These are phyloP conservation scores for Nyctibius bracteatus DNA, from an alignment of 2,113 vertebrate species.

Conservation along the genomic window DNA sequence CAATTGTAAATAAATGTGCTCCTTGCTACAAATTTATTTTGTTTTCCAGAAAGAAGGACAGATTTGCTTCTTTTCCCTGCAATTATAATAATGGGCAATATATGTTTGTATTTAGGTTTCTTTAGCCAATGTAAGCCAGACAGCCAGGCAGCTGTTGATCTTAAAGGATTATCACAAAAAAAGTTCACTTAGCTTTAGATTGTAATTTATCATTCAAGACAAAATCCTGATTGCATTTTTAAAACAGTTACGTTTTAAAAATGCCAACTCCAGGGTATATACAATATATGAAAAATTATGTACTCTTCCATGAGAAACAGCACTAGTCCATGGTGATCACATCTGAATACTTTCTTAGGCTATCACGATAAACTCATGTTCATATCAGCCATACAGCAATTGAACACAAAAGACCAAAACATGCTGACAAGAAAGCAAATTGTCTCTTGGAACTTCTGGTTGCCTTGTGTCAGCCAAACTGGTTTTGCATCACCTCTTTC, in stretches of 20 bases:
- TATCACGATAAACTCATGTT: not conserved
- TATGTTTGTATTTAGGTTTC: constrained; percentile 41
- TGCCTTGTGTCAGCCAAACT: not conserved
- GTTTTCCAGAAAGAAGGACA: constrained; percentile 17
- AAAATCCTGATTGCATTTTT: constrained; percentile 47
- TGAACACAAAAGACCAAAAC: not conserved
- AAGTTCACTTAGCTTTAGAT: constrained; percentile 17
- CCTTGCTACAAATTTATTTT: constrained; percentile 30
- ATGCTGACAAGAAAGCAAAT: not conserved
- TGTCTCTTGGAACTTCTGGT: not conserved
- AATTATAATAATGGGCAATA: constrained; percentile 26
- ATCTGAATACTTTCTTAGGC: not conserved
- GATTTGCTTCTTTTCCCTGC: constrained; percentile 16
- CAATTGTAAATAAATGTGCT: constrained; percentile 47
- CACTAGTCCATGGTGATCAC: not conserved
- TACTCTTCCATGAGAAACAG: not conserved
- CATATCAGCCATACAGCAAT: not conserved
- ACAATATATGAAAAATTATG: not conserved
- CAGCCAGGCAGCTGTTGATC: constrained; percentile 43
- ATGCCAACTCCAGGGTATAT: not conserved
- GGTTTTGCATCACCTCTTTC: not conserved
- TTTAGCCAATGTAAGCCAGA: constrained; percentile 49
- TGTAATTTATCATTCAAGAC: constrained; percentile 23
- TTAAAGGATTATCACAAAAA: constrained; percentile 57
- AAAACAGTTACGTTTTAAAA: constrained; percentile 10